phyloP scores from a whole-genome alignment of 2,113 vertebrate species.

The Danionella cerebrum region DNA sequence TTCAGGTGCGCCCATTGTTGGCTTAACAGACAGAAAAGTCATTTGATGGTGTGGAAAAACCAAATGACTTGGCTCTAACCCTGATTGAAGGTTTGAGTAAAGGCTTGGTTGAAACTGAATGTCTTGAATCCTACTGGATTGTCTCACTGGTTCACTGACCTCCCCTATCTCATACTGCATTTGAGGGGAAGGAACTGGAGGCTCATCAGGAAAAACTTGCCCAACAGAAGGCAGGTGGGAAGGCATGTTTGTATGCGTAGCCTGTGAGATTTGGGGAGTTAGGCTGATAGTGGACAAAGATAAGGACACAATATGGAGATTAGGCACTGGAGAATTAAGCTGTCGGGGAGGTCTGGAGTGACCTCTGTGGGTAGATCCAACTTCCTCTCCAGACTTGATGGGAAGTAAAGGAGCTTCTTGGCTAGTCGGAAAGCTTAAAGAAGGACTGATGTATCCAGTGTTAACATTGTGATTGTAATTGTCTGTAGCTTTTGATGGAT shows the following conservation, averaged over 20 bases:
- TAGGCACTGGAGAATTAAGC: conserved; percentile 24
- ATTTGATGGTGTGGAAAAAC: conserved; percentile 53
- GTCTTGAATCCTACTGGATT: conserved; percentile 27
- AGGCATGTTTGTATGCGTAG: conserved; percentile 7
- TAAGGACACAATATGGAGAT: conserved; percentile 24
- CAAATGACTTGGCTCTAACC: conserved; percentile 55
- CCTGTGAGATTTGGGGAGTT: conserved; percentile 10
- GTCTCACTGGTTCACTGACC: background rate
- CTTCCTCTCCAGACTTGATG: conserved; percentile 10
- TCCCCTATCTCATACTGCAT: background rate
- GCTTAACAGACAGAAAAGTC: conserved; percentile 56
- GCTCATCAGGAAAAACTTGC: background rate
- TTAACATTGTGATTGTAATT: conserved; percentile 26
- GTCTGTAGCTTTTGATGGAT: conserved; percentile 33
- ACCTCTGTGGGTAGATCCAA: conserved; percentile 13
- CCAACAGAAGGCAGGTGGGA: conserved; percentile 5
- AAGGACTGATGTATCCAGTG: too few relatives aligned
- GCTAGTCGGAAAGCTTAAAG: too few relatives aligned
- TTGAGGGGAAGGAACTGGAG: conserved; percentile 27
- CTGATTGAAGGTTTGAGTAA: conserved; percentile 26
- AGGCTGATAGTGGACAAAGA: conserved; percentile 14
- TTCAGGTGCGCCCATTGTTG: conserved; percentile 57
- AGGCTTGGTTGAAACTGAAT: conserved; percentile 38
- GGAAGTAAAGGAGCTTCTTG: conserved; percentile 36
- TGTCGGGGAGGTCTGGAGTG: conserved; percentile 33